These are phyloP conservation scores for Temnothorax nylanderi DNA, from an alignment of 1,140 invertebrate species.

Conservation along the genomic window DNA sequence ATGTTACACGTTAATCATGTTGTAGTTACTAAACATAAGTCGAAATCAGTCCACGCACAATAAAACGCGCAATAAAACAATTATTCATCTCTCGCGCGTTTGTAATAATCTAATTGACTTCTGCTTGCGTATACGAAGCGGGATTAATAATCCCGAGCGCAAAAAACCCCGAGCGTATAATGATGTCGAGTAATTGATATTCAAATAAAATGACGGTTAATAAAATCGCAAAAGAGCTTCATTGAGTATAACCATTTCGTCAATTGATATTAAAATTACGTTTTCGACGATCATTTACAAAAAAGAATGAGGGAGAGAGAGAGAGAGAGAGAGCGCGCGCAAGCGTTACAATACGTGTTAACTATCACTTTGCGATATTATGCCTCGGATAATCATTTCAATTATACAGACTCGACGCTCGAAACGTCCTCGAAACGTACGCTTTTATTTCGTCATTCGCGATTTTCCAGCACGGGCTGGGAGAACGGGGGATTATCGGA, in stretches of 20 bases:
- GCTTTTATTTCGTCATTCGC: conserved; percentile 48
- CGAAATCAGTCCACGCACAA: conserved; percentile 22
- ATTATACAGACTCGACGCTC: conserved; percentile 40
- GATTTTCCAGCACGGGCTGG: conserved; percentile 54
- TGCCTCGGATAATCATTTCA: conserved; percentile 51
- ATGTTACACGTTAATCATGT: conserved; percentile 68
- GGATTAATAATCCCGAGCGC: conserved; percentile 26
- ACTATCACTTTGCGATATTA: conserved; percentile 48
- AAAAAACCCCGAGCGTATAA: conserved; percentile 27
- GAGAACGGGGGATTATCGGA: background rate
- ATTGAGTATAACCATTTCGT: conserved; percentile 5
- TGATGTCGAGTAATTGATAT: conserved; percentile 50
- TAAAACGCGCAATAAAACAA: conserved; percentile 50
- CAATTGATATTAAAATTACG: conserved; percentile 59
- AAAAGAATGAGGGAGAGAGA: background rate
- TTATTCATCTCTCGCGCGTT: conserved; percentile 43
- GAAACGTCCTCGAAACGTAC: conserved; percentile 21
- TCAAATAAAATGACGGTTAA: conserved; percentile 57
- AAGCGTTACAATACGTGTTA: conserved; percentile 19
- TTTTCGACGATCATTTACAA: conserved; percentile 22
- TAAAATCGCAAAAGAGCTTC: conserved; percentile 28
- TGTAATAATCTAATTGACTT: conserved; percentile 57
- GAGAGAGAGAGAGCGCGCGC: background rate
- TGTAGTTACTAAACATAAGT: conserved; percentile 38
- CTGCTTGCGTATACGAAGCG: conserved; percentile 3